Base-by-base conservation (phyloP, 2,113 vertebrate genomes). In the Chionis minor region DNA sequence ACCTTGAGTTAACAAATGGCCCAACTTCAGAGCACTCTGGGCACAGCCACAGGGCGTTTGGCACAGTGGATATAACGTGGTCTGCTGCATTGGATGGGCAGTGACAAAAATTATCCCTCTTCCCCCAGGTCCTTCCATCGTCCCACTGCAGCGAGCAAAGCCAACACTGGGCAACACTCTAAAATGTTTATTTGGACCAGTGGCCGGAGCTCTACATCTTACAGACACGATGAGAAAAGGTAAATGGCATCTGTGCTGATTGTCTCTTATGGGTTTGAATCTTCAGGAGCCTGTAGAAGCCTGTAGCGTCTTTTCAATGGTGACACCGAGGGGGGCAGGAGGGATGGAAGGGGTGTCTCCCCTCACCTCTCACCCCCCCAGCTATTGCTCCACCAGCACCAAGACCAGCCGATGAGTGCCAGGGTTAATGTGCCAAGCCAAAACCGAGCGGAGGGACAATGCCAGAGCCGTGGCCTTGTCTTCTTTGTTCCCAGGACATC, bases 161-260 rank as follows among this genome's bases (percentile, higher is more conserved):
- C 96, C 94, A 97, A 89, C 87, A 87, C 96, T 87, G 97, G 96
- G 96, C 88, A 98, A 95, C 96, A 98, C 81, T 97, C 98, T 98
- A 99, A 98, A 97, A 99, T 99, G 99, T 99, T 99, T 98, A 99
- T 99, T 97, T 98, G 99, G 98, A 99, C 99, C 93, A 99, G 99
- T 90, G 98, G 98, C 96, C 98, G 99, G 95, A 98, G 98, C 96
- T 97, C 94, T 94, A 97, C 98, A 94, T 97, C 98, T 91, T 97
- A 98, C 96, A 98, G 98, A 87, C 98, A 98, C 9, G 98, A 98
- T 95, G 98, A 99, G 93, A 99, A 98, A 97, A 99, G 99, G 99
- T 99, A 99, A 97, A 96, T 10, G 5, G 33, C 78, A 58, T 56
- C 21, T 27, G 19, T 28, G 22, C 38, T 56, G 75, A 63, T 33